Conservation (phyloP, 2,113 vertebrate species). For the Oriolus oriolus region DNA sequence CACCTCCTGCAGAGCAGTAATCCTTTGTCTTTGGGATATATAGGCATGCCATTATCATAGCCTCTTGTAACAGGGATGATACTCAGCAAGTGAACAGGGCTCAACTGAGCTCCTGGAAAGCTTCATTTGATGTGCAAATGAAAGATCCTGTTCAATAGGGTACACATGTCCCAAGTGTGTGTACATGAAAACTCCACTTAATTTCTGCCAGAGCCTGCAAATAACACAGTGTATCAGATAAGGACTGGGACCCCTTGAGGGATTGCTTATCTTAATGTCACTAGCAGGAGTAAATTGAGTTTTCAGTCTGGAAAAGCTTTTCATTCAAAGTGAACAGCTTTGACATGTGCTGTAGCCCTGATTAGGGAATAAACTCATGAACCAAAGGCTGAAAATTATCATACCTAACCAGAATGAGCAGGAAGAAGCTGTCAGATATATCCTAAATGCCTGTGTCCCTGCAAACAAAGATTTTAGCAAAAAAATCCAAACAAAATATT, state of each 20-base stretch:
- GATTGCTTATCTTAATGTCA: constrained; percentile 35
- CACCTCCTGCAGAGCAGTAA: background rate
- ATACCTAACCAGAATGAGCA: background rate
- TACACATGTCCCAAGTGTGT: background rate
- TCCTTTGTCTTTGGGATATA: constrained; percentile 31
- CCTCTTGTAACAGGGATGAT: background rate
- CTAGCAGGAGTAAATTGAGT: constrained; percentile 32
- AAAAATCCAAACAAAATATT: background rate
- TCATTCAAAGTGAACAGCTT: constrained; percentile 13
- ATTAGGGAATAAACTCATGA: background rate
- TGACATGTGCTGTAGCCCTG: background rate
- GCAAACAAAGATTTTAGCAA: background rate
- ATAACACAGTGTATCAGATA: constrained; percentile 27
- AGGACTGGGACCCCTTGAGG: background rate
- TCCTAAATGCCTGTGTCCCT: background rate
- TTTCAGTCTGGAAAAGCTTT: constrained; percentile 39
- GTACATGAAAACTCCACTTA: constrained; percentile 7
- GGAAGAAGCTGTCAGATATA: background rate
- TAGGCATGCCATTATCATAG: background rate
- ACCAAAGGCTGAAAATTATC: background rate
- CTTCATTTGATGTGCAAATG: constrained; percentile 46
- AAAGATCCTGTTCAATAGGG: background rate
- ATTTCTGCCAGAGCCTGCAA: background rate
- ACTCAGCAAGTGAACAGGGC: background rate
- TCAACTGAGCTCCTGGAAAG: background rate